phyloP scores from a whole-genome alignment of 1,140 invertebrate species.

The Scaptomyza montana region DNA sequence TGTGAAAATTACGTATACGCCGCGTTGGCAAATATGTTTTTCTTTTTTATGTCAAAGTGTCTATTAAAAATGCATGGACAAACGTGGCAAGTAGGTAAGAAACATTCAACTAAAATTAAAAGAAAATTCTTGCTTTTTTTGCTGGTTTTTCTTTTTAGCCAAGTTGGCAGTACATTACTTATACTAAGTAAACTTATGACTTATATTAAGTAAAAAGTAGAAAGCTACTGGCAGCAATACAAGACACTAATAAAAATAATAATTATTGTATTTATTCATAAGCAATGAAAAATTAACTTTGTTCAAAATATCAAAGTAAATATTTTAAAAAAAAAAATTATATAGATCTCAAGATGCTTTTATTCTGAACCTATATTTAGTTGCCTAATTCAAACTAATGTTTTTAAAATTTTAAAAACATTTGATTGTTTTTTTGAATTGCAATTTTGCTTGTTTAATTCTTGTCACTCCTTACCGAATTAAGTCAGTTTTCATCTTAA shows the following conservation, averaged over 20 bases:
- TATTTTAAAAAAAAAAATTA: too few relatives aligned
- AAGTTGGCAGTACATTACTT: constrained; percentile 28
- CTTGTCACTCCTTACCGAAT: too few relatives aligned
- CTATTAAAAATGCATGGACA: constrained; percentile 52
- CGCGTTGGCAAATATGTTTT: constrained; percentile 63
- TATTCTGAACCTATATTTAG: too few relatives aligned
- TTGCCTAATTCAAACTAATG: too few relatives aligned
- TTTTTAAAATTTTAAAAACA: too few relatives aligned
- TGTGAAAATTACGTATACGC: constrained; percentile 76
- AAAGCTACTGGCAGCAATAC: neutral
- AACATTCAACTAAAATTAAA: constrained; percentile 39
- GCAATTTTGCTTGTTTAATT: too few relatives aligned
- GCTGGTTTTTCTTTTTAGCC: constrained; percentile 3
- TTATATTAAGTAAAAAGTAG: constrained; percentile 17
- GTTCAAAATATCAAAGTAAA: too few relatives aligned
- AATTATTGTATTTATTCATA: too few relatives aligned
- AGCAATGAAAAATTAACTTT: constrained; percentile 2
- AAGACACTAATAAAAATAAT: too few relatives aligned
- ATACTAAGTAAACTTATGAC: constrained; percentile 22
- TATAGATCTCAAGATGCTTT: too few relatives aligned
- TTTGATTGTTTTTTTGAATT: too few relatives aligned
- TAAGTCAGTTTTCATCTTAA: too few relatives aligned
- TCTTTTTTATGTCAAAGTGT: constrained; percentile 42
- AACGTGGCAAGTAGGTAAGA: constrained; percentile 16
- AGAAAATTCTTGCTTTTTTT: constrained; percentile 32